Base-by-base conservation (phyloP, 1,140 invertebrate species). In the Hylaeus anthracinus region DNA sequence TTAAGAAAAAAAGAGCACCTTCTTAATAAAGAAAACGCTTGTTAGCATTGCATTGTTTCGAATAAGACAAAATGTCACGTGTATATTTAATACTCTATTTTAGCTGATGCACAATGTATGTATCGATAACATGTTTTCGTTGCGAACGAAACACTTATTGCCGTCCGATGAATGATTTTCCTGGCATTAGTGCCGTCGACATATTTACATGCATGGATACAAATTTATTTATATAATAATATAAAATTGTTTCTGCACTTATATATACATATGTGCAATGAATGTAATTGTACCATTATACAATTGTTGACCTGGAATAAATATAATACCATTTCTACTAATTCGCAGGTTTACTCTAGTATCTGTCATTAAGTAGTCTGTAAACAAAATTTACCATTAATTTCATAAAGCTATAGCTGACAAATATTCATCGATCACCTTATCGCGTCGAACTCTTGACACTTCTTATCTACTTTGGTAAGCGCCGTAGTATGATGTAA, bases 391-490 rank as follows among this genome's bases (percentile, higher is more conserved):
- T 72, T 51, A 41, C 26, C 58, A 61, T 39, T 45, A 43, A 75
- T 69, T 69, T 76, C 51, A 72, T 60, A 43, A 58, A 72, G n/a
- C 60, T 55, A 43, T 81, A 48, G 60, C 12, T 43, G 12, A 37
- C 61, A 48, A 64, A 72, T 66, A 55, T 14, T 56, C 65, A 81
- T 58, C 69, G 45, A 71, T 76, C 48, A 71, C 43, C 43, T 84
- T 85, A 85, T 85, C 84, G 43, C 26, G 66, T 79, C 82, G 78
- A 89, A 90, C 88, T 75, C 85, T 26, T 90, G 86, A 88, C 83
- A 83, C 56, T 45, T 79, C 79, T 88, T 90, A 90, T 89, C 88
- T 88, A n/a, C 71, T 71, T 56, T 56, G 48, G 5, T 10, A 51
- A 77, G 64, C 67, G 60, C 43, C 77, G 56, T 56, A 37, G n/a